A percentile compares a stretch with the other conserved stretches of the same genome.
phyloP scores from a whole-genome alignment of 2,113 vertebrate species.

The Clarias gariepinus region DNA sequence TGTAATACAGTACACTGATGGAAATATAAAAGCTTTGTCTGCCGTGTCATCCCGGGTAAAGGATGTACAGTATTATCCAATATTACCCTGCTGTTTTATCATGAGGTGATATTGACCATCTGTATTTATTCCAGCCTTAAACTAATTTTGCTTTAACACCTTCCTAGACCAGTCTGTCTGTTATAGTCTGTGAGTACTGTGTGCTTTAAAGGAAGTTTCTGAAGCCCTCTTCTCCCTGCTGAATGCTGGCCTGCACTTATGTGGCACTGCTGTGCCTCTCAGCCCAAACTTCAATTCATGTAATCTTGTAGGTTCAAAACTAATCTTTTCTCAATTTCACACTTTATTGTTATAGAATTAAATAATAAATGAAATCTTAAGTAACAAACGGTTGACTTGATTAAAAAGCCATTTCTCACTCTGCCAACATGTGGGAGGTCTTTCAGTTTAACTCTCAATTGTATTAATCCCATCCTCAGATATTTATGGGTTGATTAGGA shows the following conservation, averaged over 20 bases:
- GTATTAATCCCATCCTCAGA: too few species aligned
- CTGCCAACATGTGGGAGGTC: neutral
- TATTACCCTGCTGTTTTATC: neutral
- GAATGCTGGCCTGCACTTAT: neutral
- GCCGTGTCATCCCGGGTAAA: constrained; percentile 17
- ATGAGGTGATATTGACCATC: neutral
- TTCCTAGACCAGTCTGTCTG: constrained; percentile 7
- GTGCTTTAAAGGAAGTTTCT: neutral
- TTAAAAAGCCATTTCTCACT: neutral
- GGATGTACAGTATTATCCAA: neutral
- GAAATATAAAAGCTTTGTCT: neutral
- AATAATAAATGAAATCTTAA: neutral
- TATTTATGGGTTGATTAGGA: neutral
- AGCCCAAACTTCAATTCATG: neutral
- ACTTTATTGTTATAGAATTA: neutral
- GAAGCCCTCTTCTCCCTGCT: neutral
- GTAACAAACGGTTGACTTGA: neutral
- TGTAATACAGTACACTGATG: neutral
- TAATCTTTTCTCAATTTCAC: neutral
- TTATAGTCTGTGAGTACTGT: neutral
- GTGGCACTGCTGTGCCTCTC: too few species aligned
- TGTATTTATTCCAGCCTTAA: constrained; percentile 13
- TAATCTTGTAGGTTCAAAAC: neutral
- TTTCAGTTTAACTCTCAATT: too few species aligned
- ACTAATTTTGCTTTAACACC: constrained; percentile 19